Evolutionary conservation across 2,797 vertebrate genomes (phyloP).

Genomic region (Delichon dasypus): DNA sequence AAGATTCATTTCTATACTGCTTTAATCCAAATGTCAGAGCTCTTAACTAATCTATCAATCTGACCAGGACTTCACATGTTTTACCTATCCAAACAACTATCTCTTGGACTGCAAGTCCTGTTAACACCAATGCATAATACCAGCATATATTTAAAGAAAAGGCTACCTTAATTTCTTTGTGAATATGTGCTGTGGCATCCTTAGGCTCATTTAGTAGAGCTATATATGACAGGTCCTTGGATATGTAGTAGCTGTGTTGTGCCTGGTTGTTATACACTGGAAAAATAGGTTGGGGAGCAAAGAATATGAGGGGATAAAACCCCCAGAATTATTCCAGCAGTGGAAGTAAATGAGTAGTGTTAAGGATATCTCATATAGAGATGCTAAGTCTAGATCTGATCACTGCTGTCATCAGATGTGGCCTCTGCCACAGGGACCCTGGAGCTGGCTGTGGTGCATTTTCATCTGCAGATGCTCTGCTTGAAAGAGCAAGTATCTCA

Average conservation of each 20-base stretch:
- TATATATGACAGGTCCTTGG: not conserved
- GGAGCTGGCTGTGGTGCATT: not conserved
- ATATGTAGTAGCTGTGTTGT: not conserved
- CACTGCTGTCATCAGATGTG: not conserved
- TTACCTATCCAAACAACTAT: constrained; percentile 56
- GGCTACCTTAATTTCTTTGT: not conserved
- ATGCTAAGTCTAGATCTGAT: not conserved
- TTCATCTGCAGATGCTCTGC: not conserved
- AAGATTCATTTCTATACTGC: constrained; percentile 74
- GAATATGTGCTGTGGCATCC: not conserved
- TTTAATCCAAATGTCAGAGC: constrained; percentile 76
- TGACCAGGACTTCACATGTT: constrained; percentile 52
- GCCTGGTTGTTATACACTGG: not conserved
- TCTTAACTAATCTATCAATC: constrained; percentile 70
- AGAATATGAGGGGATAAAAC: not conserved
- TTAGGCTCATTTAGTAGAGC: not conserved
- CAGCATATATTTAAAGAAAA: not conserved
- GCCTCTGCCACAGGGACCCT: not conserved
- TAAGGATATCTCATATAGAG: not conserved
- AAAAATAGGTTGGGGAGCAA: not conserved
- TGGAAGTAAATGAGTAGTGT: not conserved
- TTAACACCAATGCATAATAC: not conserved
- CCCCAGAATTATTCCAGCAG: not conserved
- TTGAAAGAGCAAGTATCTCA: not conserved
- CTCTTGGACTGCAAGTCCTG: constrained; percentile 7